Evolutionary conservation across 2,888 invertebrate genomes (phyloP), one percentile per base, ranked within the genome.

Genomic region (Drosophila setosimentum): DNA sequence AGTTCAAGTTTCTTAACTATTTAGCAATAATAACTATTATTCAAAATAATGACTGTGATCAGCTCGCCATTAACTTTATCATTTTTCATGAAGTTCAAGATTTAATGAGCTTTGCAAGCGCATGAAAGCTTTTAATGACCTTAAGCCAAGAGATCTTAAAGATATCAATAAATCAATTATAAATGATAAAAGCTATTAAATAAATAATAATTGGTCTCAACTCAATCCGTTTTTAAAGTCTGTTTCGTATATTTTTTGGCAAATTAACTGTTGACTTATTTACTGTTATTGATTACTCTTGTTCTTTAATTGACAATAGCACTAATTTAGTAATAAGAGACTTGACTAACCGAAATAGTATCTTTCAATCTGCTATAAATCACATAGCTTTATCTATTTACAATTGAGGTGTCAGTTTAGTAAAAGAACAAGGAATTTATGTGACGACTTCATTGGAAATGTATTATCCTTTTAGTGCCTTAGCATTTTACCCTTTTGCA

Each of bases 401-500:
- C 65, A 73, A 79, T 80, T 55, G 68, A 69, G 73, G 59, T 63
- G 57, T 42, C 21, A n/a, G 37, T 27, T 35, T 16, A 24, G 54
- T 42, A 73, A 70, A 57, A 21, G 42, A 21, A 16, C 42, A 55
- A 32, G 0, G 32, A 57, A 63, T 71, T 65, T 65, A 68, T 80
- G 69, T 67, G 60, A 83, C 54, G 69, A 74, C 65, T 81, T 62
- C 70, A 74, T 83, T 71, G 74, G 64, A 78, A 67, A 73, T 68
- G 82, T 78, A 80, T 84, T 83, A 75, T 73, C 67, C 73, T 68
- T 72, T 81, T 76, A 55, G 74, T 66, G 32, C 37, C 33, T 54
- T 48, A 37, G 54, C 63, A 57, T 75, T 79, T 77, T 59, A 77
- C 83, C 82, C 83, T 84, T 82, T 79, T 74, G 80, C 73, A 24